phyloP scores from a whole-genome alignment of 2,888 invertebrate genomes.

The Ectemnius cavifrons region DNA sequence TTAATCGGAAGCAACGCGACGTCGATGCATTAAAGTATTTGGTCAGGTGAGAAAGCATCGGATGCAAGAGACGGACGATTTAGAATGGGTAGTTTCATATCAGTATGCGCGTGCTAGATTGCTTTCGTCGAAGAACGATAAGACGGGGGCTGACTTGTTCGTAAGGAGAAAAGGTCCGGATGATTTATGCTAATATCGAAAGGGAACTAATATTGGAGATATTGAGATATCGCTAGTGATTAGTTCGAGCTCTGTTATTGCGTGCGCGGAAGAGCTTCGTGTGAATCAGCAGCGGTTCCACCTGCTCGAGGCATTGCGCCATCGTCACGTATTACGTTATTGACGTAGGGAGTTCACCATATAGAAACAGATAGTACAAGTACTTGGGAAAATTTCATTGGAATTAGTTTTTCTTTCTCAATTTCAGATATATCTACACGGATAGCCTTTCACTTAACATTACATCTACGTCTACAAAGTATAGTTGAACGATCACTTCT shows the following conservation, averaged over 20 bases:
- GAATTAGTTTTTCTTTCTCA: not conserved
- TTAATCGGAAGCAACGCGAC: no score
- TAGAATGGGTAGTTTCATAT: constrained; percentile 20
- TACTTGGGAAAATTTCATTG: not conserved
- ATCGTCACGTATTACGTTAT: constrained; percentile 41
- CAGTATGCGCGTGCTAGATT: not conserved
- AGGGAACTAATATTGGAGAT: constrained; percentile 30
- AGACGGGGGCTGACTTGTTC: constrained; percentile 2
- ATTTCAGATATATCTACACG: not conserved
- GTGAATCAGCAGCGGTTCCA: constrained; percentile 40
- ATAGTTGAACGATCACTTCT: no score
- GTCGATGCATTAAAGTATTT: no score
- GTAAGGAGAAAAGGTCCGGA: not conserved
- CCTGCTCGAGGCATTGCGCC: not conserved
- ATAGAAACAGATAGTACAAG: no score
- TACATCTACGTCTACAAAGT: no score
- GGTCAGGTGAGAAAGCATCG: not conserved
- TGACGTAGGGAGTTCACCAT: no score
- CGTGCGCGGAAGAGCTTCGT: constrained; percentile 37
- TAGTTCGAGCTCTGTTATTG: constrained; percentile 19
- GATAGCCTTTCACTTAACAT: no score
- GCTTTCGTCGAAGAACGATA: constrained; percentile 35
- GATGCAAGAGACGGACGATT: constrained; percentile 55
- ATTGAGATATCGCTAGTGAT: constrained; percentile 21
- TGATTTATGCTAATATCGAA: constrained; percentile 32